Evolutionary conservation across 1,140 invertebrate genomes (phyloP), one percentile per base, ranked within the genome.

Genomic region (Brachionus rotundiformis): DNA sequence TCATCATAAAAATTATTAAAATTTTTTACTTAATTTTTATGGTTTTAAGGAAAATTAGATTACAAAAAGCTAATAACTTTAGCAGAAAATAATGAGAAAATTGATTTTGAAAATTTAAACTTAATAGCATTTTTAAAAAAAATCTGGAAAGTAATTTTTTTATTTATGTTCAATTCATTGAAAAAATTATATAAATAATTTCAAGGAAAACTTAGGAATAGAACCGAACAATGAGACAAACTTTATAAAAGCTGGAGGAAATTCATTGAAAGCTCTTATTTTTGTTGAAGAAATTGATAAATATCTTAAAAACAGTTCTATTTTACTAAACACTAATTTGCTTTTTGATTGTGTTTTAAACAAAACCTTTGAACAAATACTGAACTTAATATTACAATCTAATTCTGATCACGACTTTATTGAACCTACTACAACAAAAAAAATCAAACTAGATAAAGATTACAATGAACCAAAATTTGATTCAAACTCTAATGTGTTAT

Each of bases 231-330:
- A 27, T 11, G n/a, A 80, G 23, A 77, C 87, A 65, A 85, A 84
- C 54, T 90, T 87, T 89, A 82, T 88, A 4, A 23, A 82, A 1
- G 77, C 49, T 80, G 89, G 89, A 65, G 89, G 89, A 4, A 84
- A 89, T 84, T 90, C 89, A 29, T 81, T 90, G 5, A 82, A 83
- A 71, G 89, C 89, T 36, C 83, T 89, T 13, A 84, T 85, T 16
- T 84, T 89, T 19, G 76, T 83, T 33, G 84, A 86, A 82, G 81
- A 84, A 33, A 49, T 75, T 36, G 13, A 82, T 11, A 65, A 85
- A 4, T 79, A 83, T 39, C 10, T 82, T 47, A 44, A 80, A 47
- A 25, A 85, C 27, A 31, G 8, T 33, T 59, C 27, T 19, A 33
- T 54, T 16, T 10, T 19, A n/a, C 19, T 33, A 13, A 36, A 31